Evolutionary conservation across 2,797 vertebrate species (phyloP), one percentile per base, ranked within the genome.

Genomic region (Sitta carolinensis): DNA sequence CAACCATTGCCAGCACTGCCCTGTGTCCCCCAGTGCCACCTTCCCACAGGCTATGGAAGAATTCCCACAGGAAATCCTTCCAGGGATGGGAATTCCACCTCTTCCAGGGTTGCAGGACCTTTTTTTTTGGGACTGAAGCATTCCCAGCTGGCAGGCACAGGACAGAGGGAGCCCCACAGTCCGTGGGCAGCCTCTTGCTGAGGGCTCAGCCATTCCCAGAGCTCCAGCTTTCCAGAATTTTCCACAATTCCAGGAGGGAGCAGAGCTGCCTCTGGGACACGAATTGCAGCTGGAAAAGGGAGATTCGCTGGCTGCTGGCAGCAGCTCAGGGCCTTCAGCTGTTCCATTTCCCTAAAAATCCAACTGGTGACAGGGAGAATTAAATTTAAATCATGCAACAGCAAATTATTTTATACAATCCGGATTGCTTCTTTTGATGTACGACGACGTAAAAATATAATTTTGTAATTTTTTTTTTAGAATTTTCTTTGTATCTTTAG

Each of bases 101-200:
- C 14, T 11, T 29, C 42, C 57, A 15, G 9, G 27, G 7, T 23
- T 36, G 68, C 38, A 5, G 38, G 27, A 1, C 2, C 7, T 36
- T 36, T 36, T n/a, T 9, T 16, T 25, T 5, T 20, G 50, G 75
- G 50, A 45, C 13, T 5, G 27, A 11, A 45, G 10, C 59, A 8
- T 25, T 36, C 74, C 74, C 25, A 17, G 14, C 2, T 0, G 5
- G 18, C 3, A n/a, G 38, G 32, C 9, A 4, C 10, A 5, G 38
- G 68, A 3, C 16, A n/a, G n/a, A 16, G 30, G 20, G 17, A 20
- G 45, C 2, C 4, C 5, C 2, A 12, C 72, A 48, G 20, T 26
- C 52, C 42, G 36, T 36, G 36, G 36, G 7, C 47, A 51, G 19
- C 38, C 30, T 2, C 40, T 3, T 4, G 8, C 19, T 8, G 25